Evolutionary conservation across 2,888 invertebrate genomes (phyloP), one percentile per base, ranked within the genome.

Genomic region (Amphipyra tragopoginis): DNA sequence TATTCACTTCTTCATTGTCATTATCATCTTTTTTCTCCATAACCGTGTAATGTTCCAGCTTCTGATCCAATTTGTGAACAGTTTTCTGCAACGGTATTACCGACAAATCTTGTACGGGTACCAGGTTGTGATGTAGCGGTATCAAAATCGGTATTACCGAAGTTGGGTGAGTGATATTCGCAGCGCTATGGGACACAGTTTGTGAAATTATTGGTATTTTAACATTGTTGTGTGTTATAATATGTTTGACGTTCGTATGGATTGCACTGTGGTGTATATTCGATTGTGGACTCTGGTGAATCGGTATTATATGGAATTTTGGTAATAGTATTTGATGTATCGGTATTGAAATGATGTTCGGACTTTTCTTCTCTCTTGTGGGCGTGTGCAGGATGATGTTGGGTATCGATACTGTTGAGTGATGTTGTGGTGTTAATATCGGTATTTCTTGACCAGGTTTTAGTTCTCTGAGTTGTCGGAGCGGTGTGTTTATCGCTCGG

Each of bases 41-140:
- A 0, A 71, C 62, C 44, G 84, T 80, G 43, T 83, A 85, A 52
- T 84, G 86, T 11, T 77, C 80, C 2, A 81, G 15, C 60, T 85
- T 86, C 34, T 77, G 76, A 9, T 84, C 82, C 0, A 75, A 63
- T 10, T 79, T 79, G 21, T 82, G 77, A 0, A 73, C 72, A 5
- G 83, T 78, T 50, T 86, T 86, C 44, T 90, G 90, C 21, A 94
- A 47, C 0, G 93, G 93, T 73, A 94, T 89, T 0, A 94, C 93
- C 0, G 92, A 88, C 42, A 93, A 64, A 57, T 94, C 93, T 29
- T 91, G 92, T 0, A 90, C 64, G 10, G 90, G 88, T 13, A 92
- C 86, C 26, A 89, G 69, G 58, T 87, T 84, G 51, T 86, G 86
- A n/a, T 90, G 81, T 1, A 90, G 73, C 5, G 90, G 89, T 47